Percentiles rank a stretch among this genome's conserved stretches.
Conservation (phyloP, 2,113 vertebrate species). For the Perca fluviatilis region DNA sequence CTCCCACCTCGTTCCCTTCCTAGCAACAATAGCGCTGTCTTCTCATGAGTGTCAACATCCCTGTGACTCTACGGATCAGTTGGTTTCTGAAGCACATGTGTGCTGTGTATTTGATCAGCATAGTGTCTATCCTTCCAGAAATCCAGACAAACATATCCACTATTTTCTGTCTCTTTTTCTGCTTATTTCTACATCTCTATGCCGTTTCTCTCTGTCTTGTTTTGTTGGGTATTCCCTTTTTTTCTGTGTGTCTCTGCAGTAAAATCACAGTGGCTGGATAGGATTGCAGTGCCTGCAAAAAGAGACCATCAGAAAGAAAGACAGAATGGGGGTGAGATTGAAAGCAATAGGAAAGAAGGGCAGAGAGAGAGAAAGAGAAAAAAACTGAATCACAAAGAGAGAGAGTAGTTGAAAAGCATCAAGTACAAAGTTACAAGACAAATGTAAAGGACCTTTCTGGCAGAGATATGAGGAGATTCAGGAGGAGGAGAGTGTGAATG, state of each 20-base stretch:
- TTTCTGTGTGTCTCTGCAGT: conserved; percentile 48
- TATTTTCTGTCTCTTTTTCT: neutral
- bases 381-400: neutral
- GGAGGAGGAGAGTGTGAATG: conserved; percentile 1
- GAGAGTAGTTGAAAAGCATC: conserved; percentile 23
- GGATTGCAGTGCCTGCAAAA: conserved; percentile 59
- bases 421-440: conserved; percentile 41
- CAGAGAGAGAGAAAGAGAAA: neutral
- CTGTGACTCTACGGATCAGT: conserved; percentile 24
- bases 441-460: conserved; percentile 33
- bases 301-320: conserved; percentile 38
- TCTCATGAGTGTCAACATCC: conserved; percentile 41
- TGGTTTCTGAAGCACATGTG: conserved; percentile 25
- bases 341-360: conserved; percentile 48
- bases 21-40: conserved; percentile 51
- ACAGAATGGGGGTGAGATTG: conserved; percentile 69
- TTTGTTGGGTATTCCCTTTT: conserved; percentile 43
- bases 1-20: conserved; percentile 39
- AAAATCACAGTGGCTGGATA: conserved; percentile 51
- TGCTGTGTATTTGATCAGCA: neutral
- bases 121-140: neutral
- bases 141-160: neutral
- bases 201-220: conserved; percentile 18
- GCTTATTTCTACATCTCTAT: neutral
- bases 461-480: conserved; percentile 7